Conservation (phyloP, 2,797 vertebrate genomes). For the Darevskia mixta region DNA sequence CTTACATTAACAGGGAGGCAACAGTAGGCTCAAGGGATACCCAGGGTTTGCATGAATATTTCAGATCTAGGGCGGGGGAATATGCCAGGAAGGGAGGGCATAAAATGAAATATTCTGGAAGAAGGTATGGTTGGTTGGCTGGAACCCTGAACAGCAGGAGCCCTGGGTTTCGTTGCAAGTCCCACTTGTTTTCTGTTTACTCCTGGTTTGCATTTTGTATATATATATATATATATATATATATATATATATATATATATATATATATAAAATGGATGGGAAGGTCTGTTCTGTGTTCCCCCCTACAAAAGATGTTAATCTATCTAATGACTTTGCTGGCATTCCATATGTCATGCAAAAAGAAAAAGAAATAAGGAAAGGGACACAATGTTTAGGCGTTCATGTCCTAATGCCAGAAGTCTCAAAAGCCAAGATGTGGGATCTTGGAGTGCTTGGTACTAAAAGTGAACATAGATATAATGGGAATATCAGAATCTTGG, state of each 20-base stretch:
- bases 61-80: no score
- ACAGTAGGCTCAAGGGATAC: no score
- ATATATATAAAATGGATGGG: no score
- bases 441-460: not conserved
- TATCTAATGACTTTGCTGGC: constrained; percentile 8
- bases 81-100: no score
- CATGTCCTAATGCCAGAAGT: not conserved
- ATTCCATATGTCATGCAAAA: not conserved
- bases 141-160: no score
- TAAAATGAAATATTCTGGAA: no score
- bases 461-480: not conserved
- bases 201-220: not conserved
- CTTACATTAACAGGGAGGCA: no score
- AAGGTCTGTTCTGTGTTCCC: not conserved
- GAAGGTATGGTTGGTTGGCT: no score
- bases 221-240: not conserved
- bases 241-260: not conserved
- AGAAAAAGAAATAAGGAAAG: not conserved
- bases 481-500: not conserved
- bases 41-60: no score
- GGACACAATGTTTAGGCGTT: not conserved
- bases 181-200: not conserved
- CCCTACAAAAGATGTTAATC: not conserved
- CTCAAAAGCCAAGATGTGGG: not conserved
- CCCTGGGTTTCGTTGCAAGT: no score